Evolutionary conservation across 2,113 vertebrate species (phyloP).

Genomic region (Anser brachyrhynchus): DNA sequence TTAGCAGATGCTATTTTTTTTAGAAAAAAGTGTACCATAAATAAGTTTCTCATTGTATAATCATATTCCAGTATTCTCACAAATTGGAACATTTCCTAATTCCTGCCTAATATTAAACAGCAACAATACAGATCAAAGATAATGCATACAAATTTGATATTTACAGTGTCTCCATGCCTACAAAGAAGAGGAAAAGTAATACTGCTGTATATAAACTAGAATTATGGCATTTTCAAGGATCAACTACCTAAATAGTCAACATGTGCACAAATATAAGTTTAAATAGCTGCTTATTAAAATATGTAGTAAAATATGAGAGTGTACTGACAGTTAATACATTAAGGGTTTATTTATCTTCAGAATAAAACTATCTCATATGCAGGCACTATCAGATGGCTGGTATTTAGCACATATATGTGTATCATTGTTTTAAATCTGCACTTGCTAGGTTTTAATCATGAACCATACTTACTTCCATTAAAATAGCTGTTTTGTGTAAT

Average conservation of each 20-base stretch:
- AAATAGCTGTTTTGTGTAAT: slow-evolving; percentile 20
- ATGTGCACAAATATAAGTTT: slow-evolving; percentile 27
- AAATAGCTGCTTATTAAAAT: slow-evolving; percentile 57
- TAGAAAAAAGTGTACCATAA: background rate
- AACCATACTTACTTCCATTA: background rate
- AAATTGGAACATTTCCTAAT: slow-evolving; percentile 22
- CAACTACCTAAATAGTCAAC: slow-evolving; percentile 37
- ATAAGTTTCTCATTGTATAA: background rate
- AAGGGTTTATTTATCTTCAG: slow-evolving; percentile 53
- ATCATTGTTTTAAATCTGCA: background rate
- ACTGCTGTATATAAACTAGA: slow-evolving; percentile 39
- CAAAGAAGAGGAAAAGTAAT: slow-evolving; percentile 45
- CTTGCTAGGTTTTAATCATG: slow-evolving; percentile 17
- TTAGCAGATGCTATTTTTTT: slow-evolving; percentile 18
- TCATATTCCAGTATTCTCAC: background rate
- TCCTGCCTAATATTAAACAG: slow-evolving; percentile 32
- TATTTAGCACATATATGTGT: background rate
- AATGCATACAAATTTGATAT: slow-evolving; percentile 53
- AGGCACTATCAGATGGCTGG: background rate
- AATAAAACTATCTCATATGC: slow-evolving; percentile 26
- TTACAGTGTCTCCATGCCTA: background rate
- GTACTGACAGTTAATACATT: slow-evolving; percentile 52
- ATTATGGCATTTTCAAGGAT: slow-evolving; percentile 54
- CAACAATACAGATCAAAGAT: slow-evolving; percentile 43
- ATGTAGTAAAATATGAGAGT: slow-evolving; percentile 56